Evolutionary conservation across 1,140 invertebrate species (phyloP), one percentile per base, ranked within the genome.

Genomic region (Adelges cooleyi): DNA sequence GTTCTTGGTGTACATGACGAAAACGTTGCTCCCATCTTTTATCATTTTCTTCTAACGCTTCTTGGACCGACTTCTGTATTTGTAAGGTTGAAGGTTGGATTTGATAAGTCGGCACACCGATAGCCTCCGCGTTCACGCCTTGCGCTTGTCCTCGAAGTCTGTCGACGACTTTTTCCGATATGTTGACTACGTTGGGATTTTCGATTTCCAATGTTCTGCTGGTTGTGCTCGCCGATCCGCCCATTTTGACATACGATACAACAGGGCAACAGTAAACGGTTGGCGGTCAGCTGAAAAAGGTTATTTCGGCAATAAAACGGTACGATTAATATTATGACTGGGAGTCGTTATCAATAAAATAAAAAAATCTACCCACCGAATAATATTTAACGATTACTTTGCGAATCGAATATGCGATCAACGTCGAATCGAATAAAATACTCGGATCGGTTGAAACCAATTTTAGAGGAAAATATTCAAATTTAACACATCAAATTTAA

Each of bases 131-230:
- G 18, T 11, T 44, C 40, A 25, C 9, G 44, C 4, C 25, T 33
- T 62, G 23, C 1, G 42, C 56, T 46, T 62, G 56, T 20, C 56
- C 56, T 33, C 56, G 40, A 33, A 62, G 56, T 62, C 56, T 62
- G 3, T 62, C 56, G 1, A 62, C 56, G 22, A 62, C 56, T 22
- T 48, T 62, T 6, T 62, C 56, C 2, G 56, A 62, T 29, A 62
- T 29, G 20, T 22, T 62, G 4, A 62, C 46, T 11, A 62, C 56
- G 22, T 62, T 62, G 29, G 56, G 56, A 48, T 62, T 62, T 1
- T 62, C 56, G 15, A 48, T 48, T 62, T 62, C 42, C n/a, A 62
- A 15, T 48, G 42, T 62, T 33, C 56, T 40, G 3, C 56, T 40
- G 3, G 56, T 13, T 9, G 38, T 48, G 17, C 56, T 62, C 5